These are phyloP conservation scores for Drosophila paulistorum DNA, from an alignment of 1,140 invertebrate genomes.

Conservation along the genomic window DNA sequence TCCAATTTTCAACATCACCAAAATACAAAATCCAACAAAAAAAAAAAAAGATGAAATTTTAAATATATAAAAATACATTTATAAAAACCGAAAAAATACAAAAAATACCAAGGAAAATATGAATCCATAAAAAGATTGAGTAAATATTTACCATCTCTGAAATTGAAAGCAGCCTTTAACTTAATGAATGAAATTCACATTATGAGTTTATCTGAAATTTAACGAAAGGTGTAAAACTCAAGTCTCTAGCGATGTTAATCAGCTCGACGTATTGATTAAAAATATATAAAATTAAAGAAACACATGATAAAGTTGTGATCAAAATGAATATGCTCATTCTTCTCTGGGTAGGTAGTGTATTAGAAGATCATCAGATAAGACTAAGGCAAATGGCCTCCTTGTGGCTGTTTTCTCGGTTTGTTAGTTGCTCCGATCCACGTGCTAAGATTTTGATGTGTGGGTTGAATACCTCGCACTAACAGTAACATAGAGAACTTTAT, in stretches of 20 bases:
- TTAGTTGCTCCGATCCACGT: neutral
- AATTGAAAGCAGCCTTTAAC: neutral
- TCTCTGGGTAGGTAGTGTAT: conserved; percentile 49
- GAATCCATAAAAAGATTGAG: conserved; percentile 17
- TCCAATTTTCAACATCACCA: conserved; percentile 44
- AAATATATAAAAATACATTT: conserved; percentile 1
- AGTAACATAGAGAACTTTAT: too few species aligned
- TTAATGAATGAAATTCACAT: too few species aligned
- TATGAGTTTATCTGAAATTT: too few species aligned
- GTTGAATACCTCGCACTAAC: too few species aligned
- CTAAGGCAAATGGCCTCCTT: conserved; percentile 28
- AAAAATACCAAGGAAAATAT: conserved; percentile 33
- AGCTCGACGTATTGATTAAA: too few species aligned
- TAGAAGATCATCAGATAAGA: conserved; percentile 29
- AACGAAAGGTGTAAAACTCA: conserved; percentile 57
- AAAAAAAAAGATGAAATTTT: conserved; percentile 8
- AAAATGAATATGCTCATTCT: too few species aligned
- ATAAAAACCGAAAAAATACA: conserved; percentile 2
- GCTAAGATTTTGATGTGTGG: too few species aligned
- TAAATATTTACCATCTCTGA: conserved; percentile 3
- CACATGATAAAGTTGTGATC: too few species aligned
- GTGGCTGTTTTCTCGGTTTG: too few species aligned
- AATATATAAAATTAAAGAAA: too few species aligned
- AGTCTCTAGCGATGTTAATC: too few species aligned
- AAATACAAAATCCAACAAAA: conserved; percentile 16